Percentiles rank a stretch among this genome's conserved stretches.
phyloP scores from a whole-genome alignment of 2,797 vertebrate species.

The Epinephelus coioides region DNA sequence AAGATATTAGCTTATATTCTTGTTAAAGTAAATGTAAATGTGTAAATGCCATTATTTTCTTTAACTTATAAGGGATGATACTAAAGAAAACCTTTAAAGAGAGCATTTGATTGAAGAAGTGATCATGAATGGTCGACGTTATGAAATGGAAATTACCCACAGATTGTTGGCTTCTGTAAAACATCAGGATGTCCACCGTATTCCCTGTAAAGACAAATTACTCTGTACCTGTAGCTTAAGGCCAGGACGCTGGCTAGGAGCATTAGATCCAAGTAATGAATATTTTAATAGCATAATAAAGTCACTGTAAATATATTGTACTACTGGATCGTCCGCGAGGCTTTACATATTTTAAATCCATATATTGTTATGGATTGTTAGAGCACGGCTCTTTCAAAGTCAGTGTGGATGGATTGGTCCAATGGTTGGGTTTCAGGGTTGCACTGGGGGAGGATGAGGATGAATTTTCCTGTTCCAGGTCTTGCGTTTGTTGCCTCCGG shows the following conservation, averaged over 20 bases:
- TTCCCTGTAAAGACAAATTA: conserved; percentile 36
- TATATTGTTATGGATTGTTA: conserved; percentile 49
- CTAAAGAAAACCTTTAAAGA: not conserved
- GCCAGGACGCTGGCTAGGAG: conserved; percentile 2
- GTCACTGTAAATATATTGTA: conserved; percentile 60
- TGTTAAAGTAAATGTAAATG: not conserved
- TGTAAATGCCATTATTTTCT: not conserved
- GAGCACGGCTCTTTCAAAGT: not conserved
- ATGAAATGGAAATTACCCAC: conserved; percentile 15
- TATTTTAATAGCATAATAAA: conserved; percentile 67
- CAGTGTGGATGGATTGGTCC: conserved; percentile 37
- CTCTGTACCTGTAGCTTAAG: conserved; percentile 30
- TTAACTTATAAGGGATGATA: not conserved
- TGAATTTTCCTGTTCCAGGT: conserved; percentile 28
- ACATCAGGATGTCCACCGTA: conserved; percentile 16
- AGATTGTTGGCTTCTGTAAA: conserved; percentile 10
- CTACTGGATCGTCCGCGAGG: conserved; percentile 10
- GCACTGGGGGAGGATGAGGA: not conserved
- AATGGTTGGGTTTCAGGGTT: conserved; percentile 11
- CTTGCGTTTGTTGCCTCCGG: not conserved
- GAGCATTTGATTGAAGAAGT: not conserved
- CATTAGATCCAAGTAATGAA: conserved; percentile 50
- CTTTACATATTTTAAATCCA: conserved; percentile 54
- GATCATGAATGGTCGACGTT: conserved; percentile 14
- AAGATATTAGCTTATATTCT: not conserved